Evolutionary conservation across 2,113 vertebrate genomes (phyloP), one percentile per base, ranked within the genome.

Genomic region (Actenoides hombroni): DNA sequence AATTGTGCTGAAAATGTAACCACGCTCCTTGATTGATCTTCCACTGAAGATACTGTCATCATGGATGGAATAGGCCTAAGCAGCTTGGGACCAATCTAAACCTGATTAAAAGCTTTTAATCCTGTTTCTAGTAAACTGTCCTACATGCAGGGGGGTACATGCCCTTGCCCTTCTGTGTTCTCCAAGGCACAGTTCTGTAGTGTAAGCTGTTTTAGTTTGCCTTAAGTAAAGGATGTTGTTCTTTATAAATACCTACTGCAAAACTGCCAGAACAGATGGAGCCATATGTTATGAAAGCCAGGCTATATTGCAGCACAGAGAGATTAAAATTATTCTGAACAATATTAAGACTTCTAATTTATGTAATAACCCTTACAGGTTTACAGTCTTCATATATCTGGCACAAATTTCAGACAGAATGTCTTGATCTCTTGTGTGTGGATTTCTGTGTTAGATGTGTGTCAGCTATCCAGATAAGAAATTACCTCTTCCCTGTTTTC

Each of bases 281-380:
- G 60, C 56, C 63, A 51, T 42, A 81, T 88, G 82, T 69, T 88
- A 83, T 75, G 91, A 95, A 94, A 81, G 78, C 87, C 65, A 93
- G 78, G 88, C 83, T 90, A 21, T 16, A 81, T 91, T 81, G 63
- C 73, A 90, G 90, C 86, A 80, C 61, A 83, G 83, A 88, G 78
- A 90, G 77, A 97, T 93, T 96, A 95, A 97, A 97, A 95, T 90
- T 15, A 88, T 96, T 76, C 83, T 88, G 48, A 84, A 80, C 48
- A 88, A 65, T 91, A 95, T 92, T 92, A 97, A 93, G 64, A 49
- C 76, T 97, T 97, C 81, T 95, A 74, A 90, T 96, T 94, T 95
- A 91, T 95, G 69, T 89, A 92, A 95, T 86, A 95, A 97, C 95
- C 83, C 85, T 96, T 94, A 78, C 46, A 91, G 44, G 71, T 91